Base-by-base conservation (phyloP, 2,797 vertebrate species). In the Phataginus tricuspis region DNA sequence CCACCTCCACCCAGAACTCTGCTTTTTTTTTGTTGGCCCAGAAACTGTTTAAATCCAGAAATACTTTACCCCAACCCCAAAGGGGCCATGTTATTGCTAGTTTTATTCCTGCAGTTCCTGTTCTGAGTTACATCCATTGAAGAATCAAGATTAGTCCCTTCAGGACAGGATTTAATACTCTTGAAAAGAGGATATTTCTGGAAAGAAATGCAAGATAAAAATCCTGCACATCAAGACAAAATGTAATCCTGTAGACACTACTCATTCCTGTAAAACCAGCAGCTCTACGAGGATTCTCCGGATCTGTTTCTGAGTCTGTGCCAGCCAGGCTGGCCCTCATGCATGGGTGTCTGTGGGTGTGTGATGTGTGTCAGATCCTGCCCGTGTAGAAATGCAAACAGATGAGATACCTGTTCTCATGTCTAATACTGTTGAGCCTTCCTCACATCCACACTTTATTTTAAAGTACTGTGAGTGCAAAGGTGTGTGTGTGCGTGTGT, bases 61-160 rank as follows among this genome's bases (percentile, higher is more conserved):
- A 89, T 94, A 96, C 77, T 94, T 93, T 75, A 95, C 8, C 84
- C 79, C 71, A 37, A 16, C 45, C 86, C 77, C 63, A 19, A 86
- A 85, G 90, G 85, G 92, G 69, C 42, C 84, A 37, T 61, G 3
- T 39, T 74, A 63, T 75, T 63, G 21, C 78, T 61, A 63, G 51
- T 93, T 97, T 69, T 85, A 95, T 96, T 42, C 95, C 87, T 95
- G 82, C 63, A 97, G 69, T 91, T 72, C 88, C 91, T 94, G 49
- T 53, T 87, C 80, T 94, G 91, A 92, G 90, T 97, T 84, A 61
- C 59, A 59, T 63, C 37, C 16, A 25, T 29, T 90, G 79, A 97
- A 61, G 94, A 96, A 85, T 91, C 91, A 96, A 96, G 95, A 97
- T 97, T 75, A 86, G 96, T 95, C 96, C 93, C 94, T 97, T 95